Evolutionary conservation across 2,113 vertebrate genomes (phyloP).

Genomic region (Rhynchomys soricoides): DNA sequence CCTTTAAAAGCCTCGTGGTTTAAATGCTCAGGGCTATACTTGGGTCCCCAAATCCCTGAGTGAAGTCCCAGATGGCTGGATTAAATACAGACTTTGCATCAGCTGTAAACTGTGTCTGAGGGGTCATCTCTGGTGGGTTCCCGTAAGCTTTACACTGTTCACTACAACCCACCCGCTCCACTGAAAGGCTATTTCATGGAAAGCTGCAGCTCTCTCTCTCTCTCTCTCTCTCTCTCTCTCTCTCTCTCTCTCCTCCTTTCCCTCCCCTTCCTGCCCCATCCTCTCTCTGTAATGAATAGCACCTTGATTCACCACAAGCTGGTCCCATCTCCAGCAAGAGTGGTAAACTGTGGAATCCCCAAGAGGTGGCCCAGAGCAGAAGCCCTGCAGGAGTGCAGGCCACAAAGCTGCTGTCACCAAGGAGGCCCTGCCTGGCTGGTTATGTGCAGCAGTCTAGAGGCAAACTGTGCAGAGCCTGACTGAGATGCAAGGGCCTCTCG

Average conservation of each 20-base stretch:
- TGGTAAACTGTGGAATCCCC: conserved; percentile 7
- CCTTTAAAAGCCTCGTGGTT: background rate
- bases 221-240: background rate
- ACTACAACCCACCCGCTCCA: background rate
- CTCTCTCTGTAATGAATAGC: background rate
- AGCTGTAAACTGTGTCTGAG: background rate
- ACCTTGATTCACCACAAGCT: background rate
- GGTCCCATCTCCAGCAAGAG: conserved; percentile 1
- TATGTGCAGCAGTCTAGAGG: fast-evolving
- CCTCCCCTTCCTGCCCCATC: no score
- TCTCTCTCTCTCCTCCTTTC: no score
- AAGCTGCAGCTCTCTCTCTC: background rate
- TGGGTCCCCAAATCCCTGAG: background rate
- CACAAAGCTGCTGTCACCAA: no score
- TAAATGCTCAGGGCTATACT: background rate
- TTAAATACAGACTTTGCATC: no score
- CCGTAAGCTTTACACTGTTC: background rate
- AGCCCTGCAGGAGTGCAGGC: background rate
- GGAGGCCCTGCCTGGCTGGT: background rate
- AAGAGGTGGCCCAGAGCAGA: background rate
- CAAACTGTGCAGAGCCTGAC: fast-evolving
- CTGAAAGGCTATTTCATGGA: conserved; percentile 27
- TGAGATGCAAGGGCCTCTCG: background rate
- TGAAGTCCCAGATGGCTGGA: background rate
- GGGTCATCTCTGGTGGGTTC: background rate